Conservation (phyloP, 2,888 invertebrate species). For the Drosophila maculinotata region DNA sequence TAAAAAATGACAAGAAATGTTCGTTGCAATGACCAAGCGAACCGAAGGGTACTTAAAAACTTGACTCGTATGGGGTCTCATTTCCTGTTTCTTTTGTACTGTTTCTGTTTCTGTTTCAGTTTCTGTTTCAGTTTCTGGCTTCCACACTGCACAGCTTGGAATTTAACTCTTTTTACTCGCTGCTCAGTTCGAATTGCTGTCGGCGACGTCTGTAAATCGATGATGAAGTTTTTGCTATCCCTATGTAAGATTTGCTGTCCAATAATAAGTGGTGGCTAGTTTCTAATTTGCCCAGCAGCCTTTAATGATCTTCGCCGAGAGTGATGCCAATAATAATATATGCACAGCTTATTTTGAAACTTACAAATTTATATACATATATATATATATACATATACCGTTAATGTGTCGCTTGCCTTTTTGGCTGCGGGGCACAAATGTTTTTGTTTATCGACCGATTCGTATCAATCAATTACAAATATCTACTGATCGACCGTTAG, state of each 20-base stretch:
- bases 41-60: constrained; percentile 67
- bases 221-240: constrained; percentile 12
- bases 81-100: constrained; percentile 62
- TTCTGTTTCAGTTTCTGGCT: constrained; percentile 22
- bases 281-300: constrained; percentile 62
- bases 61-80: constrained; percentile 58
- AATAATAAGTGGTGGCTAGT: constrained; percentile 41
- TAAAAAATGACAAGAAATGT: constrained; percentile 25
- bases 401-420: constrained; percentile 37
- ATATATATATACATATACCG: constrained; percentile 24
- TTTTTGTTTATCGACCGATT: constrained; percentile 42
- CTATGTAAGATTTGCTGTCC: constrained; percentile 25
- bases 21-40: constrained; percentile 55
- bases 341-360: constrained; percentile 34
- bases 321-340: constrained; percentile 26
- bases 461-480: constrained; percentile 63
- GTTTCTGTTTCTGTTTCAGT: constrained; percentile 60
- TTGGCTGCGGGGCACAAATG: constrained; percentile 48
- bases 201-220: constrained; percentile 10
- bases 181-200: constrained; percentile 22
- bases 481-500: constrained; percentile 55
- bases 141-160: constrained; percentile 13
- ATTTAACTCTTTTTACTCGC: constrained; percentile 14
- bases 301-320: constrained; percentile 57
- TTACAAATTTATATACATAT: constrained; percentile 10